Base-by-base conservation (phyloP, 1,140 invertebrate genomes). In the Heliconius himera region DNA sequence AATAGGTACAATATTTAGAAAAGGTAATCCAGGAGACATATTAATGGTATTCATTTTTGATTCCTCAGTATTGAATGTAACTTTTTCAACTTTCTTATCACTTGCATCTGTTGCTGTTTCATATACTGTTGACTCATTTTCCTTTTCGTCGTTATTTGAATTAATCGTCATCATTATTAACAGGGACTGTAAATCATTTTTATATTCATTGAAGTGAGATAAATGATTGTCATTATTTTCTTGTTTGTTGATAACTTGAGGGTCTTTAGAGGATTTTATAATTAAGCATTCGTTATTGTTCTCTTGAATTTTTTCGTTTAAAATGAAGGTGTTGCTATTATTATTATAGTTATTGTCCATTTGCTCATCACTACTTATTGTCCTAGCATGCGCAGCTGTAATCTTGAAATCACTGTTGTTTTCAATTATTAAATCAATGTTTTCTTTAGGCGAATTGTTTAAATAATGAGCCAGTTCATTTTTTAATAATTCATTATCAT, bases 131-230 rank as follows among this genome's bases (percentile, higher is more conserved):
- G 22, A 29, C 22, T 26, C 26, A 11, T 66, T 22, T 6, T 66
- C 22, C 22, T 29, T 22, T 29, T 79, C 80, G 75, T 82, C 84
- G 13, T 81, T 46, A 74, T 87, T 86, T 11, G 87, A 84, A 79
- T 85, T 77, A 70, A 93, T 77, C 1, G 91, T 83, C 89, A 92
- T 91, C 89, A 90, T 92, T 46, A 90, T 89, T 54, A 94, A 84
- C 56, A 93, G 77, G 1, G 87, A 88, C 80, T 91, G 84, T 75
- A 93, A 84, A 82, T 94, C 89, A 79, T 83, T 82, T 74, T 85
- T 82, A 36, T 73, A 70, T 29, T 77, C 78, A 33, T 80, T 82
- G 9, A 73, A 29, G 9, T 33, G 22, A n/a, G 38, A 11, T 3
- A 29, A 33, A 22, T 33, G 26, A 3, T 41, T 76, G n/a, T 70